These are phyloP conservation scores for Cremastinae sp. DNA, from an alignment of 2,888 invertebrate genomes.

Conservation along the genomic window DNA sequence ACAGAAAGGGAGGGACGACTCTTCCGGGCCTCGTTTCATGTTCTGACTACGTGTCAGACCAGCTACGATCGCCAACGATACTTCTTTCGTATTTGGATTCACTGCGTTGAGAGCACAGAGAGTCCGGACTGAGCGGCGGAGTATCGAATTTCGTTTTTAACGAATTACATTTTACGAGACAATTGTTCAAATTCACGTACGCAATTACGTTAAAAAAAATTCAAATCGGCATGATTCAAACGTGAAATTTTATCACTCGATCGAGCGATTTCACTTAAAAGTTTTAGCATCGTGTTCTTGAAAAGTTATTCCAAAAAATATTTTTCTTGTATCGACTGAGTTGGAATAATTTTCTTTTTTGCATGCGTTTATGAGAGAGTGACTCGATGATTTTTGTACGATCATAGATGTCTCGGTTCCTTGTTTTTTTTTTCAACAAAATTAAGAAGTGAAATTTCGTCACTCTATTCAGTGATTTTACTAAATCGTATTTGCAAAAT, in stretches of 20 bases:
- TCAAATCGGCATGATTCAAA: no score
- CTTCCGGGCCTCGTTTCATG: conserved; percentile 7
- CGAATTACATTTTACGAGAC: conserved; percentile 21
- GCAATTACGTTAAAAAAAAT: no score
- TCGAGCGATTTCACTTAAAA: no score
- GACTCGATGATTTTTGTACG: no score
- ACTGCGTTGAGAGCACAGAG: conserved; percentile 15
- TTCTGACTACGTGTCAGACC: conserved; percentile 16
- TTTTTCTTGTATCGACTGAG: neutral
- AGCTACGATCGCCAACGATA: conserved; percentile 5
- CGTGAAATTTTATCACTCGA: no score
- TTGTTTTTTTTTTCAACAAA: no score
- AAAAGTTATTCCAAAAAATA: no score
- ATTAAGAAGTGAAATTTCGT: no score
- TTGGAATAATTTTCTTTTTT: conserved; percentile 1
- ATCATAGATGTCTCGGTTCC: neutral
- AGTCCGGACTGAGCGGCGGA: conserved; percentile 28
- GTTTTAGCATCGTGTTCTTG: no score
- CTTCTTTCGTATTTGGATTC: conserved; percentile 38
- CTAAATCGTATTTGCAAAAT: no score
- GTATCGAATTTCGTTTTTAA: conserved; percentile 1
- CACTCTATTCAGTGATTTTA: no score
- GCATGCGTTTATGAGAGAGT: no score
- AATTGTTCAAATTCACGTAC: neutral
- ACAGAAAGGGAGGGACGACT: conserved; percentile 8